Base-by-base conservation (phyloP, 2,113 vertebrate species). In the Chlamydotis undulata region DNA sequence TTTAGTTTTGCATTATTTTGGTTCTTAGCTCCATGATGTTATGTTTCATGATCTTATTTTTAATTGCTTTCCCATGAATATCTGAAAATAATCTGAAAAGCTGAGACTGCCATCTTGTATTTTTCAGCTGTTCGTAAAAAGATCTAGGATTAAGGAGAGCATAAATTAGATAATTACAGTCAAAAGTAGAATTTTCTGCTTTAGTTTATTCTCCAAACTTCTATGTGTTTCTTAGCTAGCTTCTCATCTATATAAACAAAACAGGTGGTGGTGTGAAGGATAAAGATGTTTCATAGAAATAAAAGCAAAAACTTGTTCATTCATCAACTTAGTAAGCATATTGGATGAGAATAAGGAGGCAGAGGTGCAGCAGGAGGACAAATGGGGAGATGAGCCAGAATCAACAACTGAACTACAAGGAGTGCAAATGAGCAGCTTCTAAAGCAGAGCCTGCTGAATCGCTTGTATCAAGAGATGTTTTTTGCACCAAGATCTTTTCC, bases 31-130 rank as follows among this genome's bases (percentile, higher is more conserved):
- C 21, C 19, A 11, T 7, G 9, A 63, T n/a, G 18, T 70, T 81
- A 31, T 35, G 8, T 60, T 83, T 16, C 19, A 29, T 4, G 10
- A 25, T 11, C 35, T 71, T 84, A 33, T 45, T 14, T 82, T 93
- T 37, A 61, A 45, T 21, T 1, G 0, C 7, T 14, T 76, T 90
- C 11, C 26, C 7, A 18, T 5, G 2, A 41, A 29, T 24, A 2
- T 89, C 14, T 21, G 49, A 88, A 84, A 77, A 47, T 41, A 2
- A 6, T 22, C 9, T n/a, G 11, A 81, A 80, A 70, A 45, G 5
- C 4, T 82, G 23, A 2, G 21, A 52, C 56, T 55, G 5, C 6
- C 3, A 9, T 68, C 19, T 39, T 75, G 19, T 59, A 6, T 43
- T 50, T 89, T 84, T 63, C 0, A 69, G 7, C 6, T 92, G 18